These are phyloP conservation scores for Malurus melanocephalus DNA, from an alignment of 2,113 vertebrate species.

Conservation along the genomic window DNA sequence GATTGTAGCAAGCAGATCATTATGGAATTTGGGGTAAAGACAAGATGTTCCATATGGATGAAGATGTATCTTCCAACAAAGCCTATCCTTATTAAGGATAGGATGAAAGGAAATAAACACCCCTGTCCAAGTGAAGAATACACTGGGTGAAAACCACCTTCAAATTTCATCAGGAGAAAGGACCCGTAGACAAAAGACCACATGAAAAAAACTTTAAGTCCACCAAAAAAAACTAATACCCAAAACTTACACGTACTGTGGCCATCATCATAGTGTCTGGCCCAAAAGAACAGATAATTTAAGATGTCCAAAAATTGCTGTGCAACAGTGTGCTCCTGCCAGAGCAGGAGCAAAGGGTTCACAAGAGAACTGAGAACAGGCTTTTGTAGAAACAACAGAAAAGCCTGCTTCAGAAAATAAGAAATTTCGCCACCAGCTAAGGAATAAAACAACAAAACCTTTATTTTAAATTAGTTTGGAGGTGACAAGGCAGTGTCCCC, in stretches of 20 bases:
- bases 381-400: background rate
- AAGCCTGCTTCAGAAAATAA: background rate
- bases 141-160: background rate
- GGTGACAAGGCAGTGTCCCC: background rate
- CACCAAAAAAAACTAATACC: background rate
- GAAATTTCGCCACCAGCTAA: background rate
- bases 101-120: background rate
- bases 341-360: background rate
- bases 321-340: background rate
- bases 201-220: background rate
- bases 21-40: background rate
- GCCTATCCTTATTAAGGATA: too few relatives aligned
- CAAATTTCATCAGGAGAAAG: background rate
- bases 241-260: background rate
- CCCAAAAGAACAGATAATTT: background rate
- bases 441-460: rapidly evolving
- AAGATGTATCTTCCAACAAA: background rate
- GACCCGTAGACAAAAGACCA: background rate
- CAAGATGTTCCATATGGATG: background rate
- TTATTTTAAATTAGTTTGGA: background rate
- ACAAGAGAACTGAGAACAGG: background rate
- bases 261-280: background rate
- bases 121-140: background rate
- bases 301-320: background rate
- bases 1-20: background rate